These are phyloP conservation scores for Branchinecta lynchi DNA, from an alignment of 1,140 invertebrate species.

Conservation along the genomic window DNA sequence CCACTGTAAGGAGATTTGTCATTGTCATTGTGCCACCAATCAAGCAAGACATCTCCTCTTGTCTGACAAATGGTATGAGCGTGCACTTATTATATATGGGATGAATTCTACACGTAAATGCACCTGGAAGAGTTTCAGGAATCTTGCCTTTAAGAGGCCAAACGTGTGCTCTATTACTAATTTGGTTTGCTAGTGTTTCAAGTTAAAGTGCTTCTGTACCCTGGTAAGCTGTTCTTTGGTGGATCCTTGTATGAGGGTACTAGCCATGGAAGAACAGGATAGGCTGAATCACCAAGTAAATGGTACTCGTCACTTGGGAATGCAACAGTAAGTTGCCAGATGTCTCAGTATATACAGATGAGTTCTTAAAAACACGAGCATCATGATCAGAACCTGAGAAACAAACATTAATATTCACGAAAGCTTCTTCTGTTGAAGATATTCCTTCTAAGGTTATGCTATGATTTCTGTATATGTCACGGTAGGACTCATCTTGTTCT, in stretches of 20 bases:
- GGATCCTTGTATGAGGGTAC: constrained; percentile 4
- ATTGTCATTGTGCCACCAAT: background rate
- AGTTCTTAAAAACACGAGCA: too few relatives aligned
- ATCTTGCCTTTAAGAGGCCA: constrained; percentile 9
- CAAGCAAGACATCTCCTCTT: constrained; percentile 1
- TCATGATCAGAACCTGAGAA: too few relatives aligned
- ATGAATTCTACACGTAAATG: background rate
- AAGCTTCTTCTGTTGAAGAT: background rate
- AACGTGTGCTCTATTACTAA: constrained; percentile 8
- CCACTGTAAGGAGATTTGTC: constrained; percentile 1
- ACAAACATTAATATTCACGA: too few relatives aligned
- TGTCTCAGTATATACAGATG: background rate
- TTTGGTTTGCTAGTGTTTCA: background rate
- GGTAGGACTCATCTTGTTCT: background rate
- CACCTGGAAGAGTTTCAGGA: background rate
- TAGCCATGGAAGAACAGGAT: constrained; percentile 1
- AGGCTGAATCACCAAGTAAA: constrained; percentile 4
- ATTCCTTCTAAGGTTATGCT: background rate
- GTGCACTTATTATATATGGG: background rate
- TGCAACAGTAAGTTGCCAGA: background rate
- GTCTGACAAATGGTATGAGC: background rate
- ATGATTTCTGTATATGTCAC: background rate
- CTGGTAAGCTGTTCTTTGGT: constrained; percentile 9
- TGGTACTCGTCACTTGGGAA: constrained; percentile 9
- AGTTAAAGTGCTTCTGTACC: background rate